Evolutionary conservation across 2,888 invertebrate species (phyloP), one percentile per base, ranked within the genome.

Genomic region (Chrysotoxum bicinctum): DNA sequence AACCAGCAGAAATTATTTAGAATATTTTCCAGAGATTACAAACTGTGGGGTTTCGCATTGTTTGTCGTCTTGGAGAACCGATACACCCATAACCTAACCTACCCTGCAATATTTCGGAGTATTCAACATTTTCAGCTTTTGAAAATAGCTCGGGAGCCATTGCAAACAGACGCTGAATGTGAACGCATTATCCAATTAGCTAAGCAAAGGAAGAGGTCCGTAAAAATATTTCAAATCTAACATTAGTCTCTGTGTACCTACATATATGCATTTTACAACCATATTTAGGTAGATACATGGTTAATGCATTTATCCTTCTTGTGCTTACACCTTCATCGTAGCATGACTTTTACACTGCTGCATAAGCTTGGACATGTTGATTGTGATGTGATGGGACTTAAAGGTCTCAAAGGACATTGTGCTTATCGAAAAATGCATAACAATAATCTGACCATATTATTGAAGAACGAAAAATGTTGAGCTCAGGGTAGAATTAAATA

Each of bases 131-230:
- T 37, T 14, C n/a, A 21, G 21, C 21, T 58, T 58, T 58, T 58
- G 21, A 58, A 35, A 37, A 37, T 58, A 37, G 43, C 43, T 7
- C 37, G 9, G 23, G 0, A 10, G 26, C 10, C 26, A 62, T 62
- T 43, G 16, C 62, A 26, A 62, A 30, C 40, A 60, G 16, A 62
- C 14, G 19, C 14, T 2, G 14, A 19, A 40, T 30, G 40, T 40
- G 43, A 62, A 62, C 21, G 62, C 26, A 62, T 62, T 43, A 43
- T 62, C 26, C 62, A 43, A 43, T 40, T 43, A 62, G 60, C 37
- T 26, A n/a, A 26, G 43, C 30, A 43, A 43, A 43, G 30, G 16
- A 10, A 43, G 43, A 62, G 26, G n/a, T 62, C 10, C 26, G 23
- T 62, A 23, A 21, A 35, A 35, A 56, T 56, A 56, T 60, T 40